Base-by-base conservation (phyloP, 92 coral and sea anemone genomes). In the Heteractis magnifica region DNA sequence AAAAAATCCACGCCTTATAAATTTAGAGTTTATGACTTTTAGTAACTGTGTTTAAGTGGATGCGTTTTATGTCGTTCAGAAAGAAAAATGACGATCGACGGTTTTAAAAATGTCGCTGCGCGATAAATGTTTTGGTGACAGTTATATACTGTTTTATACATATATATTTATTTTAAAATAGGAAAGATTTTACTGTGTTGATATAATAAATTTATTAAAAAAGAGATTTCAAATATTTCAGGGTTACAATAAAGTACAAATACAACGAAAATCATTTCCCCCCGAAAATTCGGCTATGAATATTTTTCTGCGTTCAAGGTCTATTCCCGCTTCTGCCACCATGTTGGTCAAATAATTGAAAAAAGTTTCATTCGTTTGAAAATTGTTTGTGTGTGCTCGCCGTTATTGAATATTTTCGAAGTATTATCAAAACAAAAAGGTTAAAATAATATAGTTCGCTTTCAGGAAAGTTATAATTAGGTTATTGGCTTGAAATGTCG, bases 401-500 rank as follows among this genome's bases (percentile, higher is more conserved):
- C 34, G 72, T 65, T n/a, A 65, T 65, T 65, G 72, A 65, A 65
- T 65, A 20, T 68, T 68, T 49, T 21, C 56, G 52, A 52, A 68
- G 18, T 71, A 13, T 53, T 50, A 81, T 51, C 77, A 81, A 81
- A 81, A 81, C 84, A 81, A 20, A 60, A 60, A 13, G 58, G 64
- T 51, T 81, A 49, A 68, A 70, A 81, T 81, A 81, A 81, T 81
- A 70, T n/a, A 70, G 76, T 71, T 81, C 41, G 41, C 84, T n/a
- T 68, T 68, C 49, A 70, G 62, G 58, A 18, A 71, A 70, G 77
- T 81, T 81, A 51, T 81, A 81, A 81, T 81, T 81, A 81, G 84
- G 74, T 81, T 81, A 81, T 81, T 81, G 83, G 77, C 84, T 70
- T 70, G 84, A 65, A 59, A 41, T 64, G 73, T 62, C 75, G 10